phyloP scores from a whole-genome alignment of 2,113 vertebrate species.

The Pollimyrus isidori region DNA sequence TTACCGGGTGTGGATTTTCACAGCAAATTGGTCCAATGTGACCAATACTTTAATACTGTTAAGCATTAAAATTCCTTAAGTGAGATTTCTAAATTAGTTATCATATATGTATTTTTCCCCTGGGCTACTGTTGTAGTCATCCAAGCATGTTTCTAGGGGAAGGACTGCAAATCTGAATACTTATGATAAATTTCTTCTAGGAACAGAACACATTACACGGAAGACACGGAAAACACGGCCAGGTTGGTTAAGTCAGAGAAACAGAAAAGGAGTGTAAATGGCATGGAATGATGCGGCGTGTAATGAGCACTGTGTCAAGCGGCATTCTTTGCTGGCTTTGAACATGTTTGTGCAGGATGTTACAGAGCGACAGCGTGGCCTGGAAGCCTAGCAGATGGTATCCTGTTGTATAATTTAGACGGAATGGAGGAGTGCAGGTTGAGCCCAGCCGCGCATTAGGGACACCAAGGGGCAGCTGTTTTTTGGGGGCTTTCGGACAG shows the following conservation, averaged over 20 bases:
- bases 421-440: conserved; percentile 5
- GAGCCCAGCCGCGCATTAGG: neutral
- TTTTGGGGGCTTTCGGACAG: neutral
- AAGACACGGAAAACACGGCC: neutral
- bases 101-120: neutral
- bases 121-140: neutral
- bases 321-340: conserved; percentile 7
- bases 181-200: neutral
- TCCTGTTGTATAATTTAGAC: conserved; percentile 16
- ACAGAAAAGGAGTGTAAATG: neutral
- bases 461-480: conserved; percentile 8
- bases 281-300: neutral
- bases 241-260: neutral
- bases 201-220: neutral
- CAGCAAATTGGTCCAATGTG: neutral
- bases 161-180: neutral
- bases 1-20: neutral
- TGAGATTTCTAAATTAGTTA: neutral
- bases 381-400: conserved; percentile 8
- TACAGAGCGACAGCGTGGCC: neutral
- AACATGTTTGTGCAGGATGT: conserved; percentile 17
- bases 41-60: neutral
- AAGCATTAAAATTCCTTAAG: neutral
- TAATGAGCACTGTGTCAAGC: conserved; percentile 3
- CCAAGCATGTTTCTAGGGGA: neutral